Evolutionary conservation across 2,113 vertebrate species (phyloP), one percentile per base, ranked within the genome.

Genomic region (Xerus inauris): DNA sequence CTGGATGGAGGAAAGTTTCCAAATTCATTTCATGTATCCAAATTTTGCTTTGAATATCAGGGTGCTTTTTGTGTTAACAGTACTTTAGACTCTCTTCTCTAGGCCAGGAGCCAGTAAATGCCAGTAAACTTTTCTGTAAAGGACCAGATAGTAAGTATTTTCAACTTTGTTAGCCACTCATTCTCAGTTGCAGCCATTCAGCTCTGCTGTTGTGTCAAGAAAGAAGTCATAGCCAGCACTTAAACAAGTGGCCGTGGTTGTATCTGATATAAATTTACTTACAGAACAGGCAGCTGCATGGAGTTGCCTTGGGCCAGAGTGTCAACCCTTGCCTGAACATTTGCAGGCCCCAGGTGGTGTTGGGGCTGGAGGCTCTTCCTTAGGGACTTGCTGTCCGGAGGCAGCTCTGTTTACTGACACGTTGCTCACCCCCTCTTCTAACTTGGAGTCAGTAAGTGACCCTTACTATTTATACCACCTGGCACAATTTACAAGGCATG

Each of bases 101-200:
- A 64, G 28, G 38, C 19, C 24, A 20, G 19, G 16, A 69, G 38
- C 85, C 57, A 77, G 57, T n/a, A 76, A 20, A 19, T 1, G 38
- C 81, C 49, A 77, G 57, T 87, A 9, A 45, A n/a, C 75, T 77
- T 54, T 59, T 47, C 77, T 79, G 3, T 73, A 76, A 91, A 91
- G 69, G 20, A 30, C 62, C 69, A 94, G 49, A 73, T 57, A n/a
- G 17, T 80, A 79, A 85, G 65, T 88, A 51, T 89, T 82, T 97
- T 71, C 80, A 73, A 80, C 65, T 77, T 87, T 80, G 4, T 22
- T 17, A 6, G 42, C 54, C 28, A 26, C 16, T 30, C 0, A 2
- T n/a, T 92, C 42, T 94, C 86, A 88, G 51, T 49, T 72, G 12
- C 51, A 91, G 62, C 85, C 65, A 22, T 40, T 87, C 35, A 40